Conservation (phyloP, 2,113 vertebrate genomes). For the Strix aluco region DNA sequence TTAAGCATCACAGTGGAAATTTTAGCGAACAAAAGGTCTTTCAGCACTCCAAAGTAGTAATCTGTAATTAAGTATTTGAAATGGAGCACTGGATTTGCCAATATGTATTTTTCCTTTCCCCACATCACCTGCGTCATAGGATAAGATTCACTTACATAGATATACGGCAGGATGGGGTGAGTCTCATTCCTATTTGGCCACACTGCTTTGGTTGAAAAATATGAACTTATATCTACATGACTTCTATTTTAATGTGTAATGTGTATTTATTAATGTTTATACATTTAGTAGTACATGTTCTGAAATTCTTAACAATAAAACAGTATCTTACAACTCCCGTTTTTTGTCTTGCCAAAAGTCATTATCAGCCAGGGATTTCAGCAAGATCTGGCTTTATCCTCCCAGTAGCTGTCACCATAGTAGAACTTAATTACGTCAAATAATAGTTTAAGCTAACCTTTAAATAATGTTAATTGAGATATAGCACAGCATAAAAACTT, state of each 20-base stretch:
- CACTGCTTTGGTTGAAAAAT: neutral
- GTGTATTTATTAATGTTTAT: neutral
- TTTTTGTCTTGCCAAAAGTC: neutral
- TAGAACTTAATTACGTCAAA: neutral
- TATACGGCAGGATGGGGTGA: neutral
- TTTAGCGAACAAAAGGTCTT: neutral
- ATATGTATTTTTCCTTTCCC: neutral
- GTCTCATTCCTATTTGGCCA: neutral
- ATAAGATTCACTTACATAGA: neutral
- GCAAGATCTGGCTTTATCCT: neutral
- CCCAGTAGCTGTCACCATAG: neutral
- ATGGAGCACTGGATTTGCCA: neutral
- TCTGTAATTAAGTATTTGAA: neutral
- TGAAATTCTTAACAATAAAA: too few species aligned
- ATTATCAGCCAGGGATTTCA: neutral
- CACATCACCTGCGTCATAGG: neutral
- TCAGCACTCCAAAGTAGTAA: neutral
- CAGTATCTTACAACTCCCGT: neutral
- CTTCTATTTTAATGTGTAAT: neutral
- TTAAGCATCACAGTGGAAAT: neutral
- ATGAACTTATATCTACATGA: neutral
- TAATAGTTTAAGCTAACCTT: neutral
- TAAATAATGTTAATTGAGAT: neutral
- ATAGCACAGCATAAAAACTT: neutral
- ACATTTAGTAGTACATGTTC: neutral